Conservation (phyloP, 2,888 invertebrate species). For the Rhorus exstirpatorius region DNA sequence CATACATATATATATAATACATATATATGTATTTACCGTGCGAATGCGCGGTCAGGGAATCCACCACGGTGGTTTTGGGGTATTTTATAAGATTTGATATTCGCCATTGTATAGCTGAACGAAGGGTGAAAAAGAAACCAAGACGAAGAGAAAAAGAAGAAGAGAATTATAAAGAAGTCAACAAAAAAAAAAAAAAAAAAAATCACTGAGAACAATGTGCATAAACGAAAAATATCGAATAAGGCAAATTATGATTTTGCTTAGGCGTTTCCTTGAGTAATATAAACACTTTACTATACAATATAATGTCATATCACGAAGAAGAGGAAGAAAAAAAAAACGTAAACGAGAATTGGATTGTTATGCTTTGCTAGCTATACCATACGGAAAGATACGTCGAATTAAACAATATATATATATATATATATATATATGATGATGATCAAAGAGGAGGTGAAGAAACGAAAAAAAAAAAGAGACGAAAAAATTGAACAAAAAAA, state of each 20-base stretch:
- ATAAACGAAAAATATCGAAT: conserved; percentile 62
- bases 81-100: conserved; percentile 86
- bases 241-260: conserved; percentile 80
- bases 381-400: conserved; percentile 67
- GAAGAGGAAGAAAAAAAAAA: conserved; percentile 70
- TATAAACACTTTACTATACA: conserved; percentile 76
- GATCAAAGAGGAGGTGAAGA: conserved; percentile 74
- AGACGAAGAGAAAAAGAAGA: background rate
- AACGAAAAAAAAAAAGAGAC: conserved; percentile 72
- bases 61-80: conserved; percentile 82
- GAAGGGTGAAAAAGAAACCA: conserved; percentile 33
- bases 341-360: conserved; percentile 78
- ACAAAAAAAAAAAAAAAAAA: conserved; percentile 30
- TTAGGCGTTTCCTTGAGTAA: conserved; percentile 79
- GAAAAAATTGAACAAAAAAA: conserved; percentile 53
- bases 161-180: conserved; percentile 3
- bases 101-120: conserved; percentile 82
- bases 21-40: conserved; percentile 55
- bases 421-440: conserved; percentile 73
- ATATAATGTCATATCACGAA: conserved; percentile 84
- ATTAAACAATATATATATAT: conserved; percentile 75
- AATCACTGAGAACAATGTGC: conserved; percentile 17
- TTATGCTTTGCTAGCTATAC: conserved; percentile 83
- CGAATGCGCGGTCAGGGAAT: conserved; percentile 77
- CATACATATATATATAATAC: conserved; percentile 46